Base-by-base conservation (phyloP, 1,140 invertebrate species). In the Marisa cornuarietis region DNA sequence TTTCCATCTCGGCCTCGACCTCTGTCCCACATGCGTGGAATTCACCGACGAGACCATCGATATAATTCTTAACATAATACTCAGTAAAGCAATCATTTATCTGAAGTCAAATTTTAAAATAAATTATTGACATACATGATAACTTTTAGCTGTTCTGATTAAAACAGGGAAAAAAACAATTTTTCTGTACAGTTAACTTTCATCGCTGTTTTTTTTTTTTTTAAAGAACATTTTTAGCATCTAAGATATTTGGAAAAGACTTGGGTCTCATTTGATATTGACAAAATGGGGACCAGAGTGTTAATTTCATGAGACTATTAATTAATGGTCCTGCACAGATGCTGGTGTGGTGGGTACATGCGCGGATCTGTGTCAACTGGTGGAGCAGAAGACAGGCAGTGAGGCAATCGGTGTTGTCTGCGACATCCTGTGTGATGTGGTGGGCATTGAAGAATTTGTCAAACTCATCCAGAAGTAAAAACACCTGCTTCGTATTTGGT, bases 401-500 rank as follows among this genome's bases (percentile, higher is more conserved):
- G 76, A 87, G 68, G 79, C 84, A 61, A 54, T 88, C 16, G 89
- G 85, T 18, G 81, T 61, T 24, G 85, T 88, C 10, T 90, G 89
- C 78, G 79, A 84, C 66, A 58, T 90, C 26, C 80, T 90, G 0
- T 90, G 89, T 81, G 88, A 89, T 72, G 77, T 86, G 62, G 88
- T 80, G 13, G 89, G 89, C 51, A 79, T 90, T 31, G 83, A 89
- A 49, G 87, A 88, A 81, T 90, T 90, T 75, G 77, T 88, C 63
- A 88, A 89, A 20, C 76, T 88, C 14, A 85, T 90, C 54, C 71
- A 89, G 75, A 85, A 88, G 87, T 89, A 80, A 81, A 83, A 65
- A 58, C 54, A 51, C 14, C 14, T 22, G 0, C 16, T 42, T 26
- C 22, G 24, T 26, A 63, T 10, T 42, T 20, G 18, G 5, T 16